Conservation (phyloP, 2,113 vertebrate species). For the Lagopus muta region DNA sequence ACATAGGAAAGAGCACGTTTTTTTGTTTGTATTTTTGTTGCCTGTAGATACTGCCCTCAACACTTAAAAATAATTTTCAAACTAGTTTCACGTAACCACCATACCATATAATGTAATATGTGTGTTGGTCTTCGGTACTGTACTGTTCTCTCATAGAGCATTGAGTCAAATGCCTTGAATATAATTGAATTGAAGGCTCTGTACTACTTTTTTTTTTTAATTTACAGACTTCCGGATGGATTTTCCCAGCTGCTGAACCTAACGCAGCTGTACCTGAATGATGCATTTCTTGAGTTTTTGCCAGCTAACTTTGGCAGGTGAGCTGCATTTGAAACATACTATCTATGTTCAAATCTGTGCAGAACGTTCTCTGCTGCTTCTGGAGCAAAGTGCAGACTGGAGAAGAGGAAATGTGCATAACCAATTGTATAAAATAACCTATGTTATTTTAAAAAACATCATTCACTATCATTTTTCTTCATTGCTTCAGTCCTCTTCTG, state of each 20-base stretch:
- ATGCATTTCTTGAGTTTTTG: slow-evolving; percentile 98
- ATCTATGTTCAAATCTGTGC: neutral
- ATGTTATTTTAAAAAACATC: neutral
- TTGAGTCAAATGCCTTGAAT: neutral
- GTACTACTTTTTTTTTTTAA: neutral
- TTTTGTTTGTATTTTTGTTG: neutral
- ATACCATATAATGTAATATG: neutral
- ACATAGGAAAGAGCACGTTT: neutral
- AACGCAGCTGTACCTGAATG: slow-evolving; percentile 97
- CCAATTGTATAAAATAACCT: neutral
- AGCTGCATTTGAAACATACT: slow-evolving; percentile 43
- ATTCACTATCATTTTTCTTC: neutral
- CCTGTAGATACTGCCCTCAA: neutral
- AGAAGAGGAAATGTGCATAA: neutral
- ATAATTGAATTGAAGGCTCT: neutral
- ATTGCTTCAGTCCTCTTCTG: neutral
- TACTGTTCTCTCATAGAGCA: neutral
- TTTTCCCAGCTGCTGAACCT: slow-evolving; percentile 97
- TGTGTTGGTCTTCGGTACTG: neutral
- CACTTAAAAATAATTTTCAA: neutral
- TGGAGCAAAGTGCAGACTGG: neutral
- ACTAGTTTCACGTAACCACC: neutral
- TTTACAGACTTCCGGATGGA: slow-evolving; percentile 92
- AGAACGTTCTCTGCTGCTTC: neutral
- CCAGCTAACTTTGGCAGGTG: slow-evolving; percentile 98